phyloP scores from a whole-genome alignment of 2,113 vertebrate species.

The Geococcyx californianus region DNA sequence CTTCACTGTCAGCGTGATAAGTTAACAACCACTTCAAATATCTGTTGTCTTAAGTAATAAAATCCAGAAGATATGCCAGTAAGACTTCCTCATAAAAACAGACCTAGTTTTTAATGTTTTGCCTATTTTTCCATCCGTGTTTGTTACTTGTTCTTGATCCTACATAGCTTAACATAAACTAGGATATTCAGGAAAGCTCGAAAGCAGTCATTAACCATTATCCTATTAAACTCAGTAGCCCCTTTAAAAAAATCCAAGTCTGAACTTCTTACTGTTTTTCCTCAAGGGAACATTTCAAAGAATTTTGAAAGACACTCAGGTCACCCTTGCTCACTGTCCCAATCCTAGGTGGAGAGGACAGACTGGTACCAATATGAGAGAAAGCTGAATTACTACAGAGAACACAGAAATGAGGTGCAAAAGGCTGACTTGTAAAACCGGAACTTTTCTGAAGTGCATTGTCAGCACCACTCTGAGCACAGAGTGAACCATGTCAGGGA shows the following conservation, averaged over 20 bases:
- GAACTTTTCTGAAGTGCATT: background rate
- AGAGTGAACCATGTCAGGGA: background rate
- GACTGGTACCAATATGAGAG: background rate
- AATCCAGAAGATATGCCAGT: background rate
- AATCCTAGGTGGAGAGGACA: background rate
- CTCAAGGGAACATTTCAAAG: background rate
- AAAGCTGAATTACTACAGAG: background rate
- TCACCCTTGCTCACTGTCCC: background rate
- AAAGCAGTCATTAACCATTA: background rate
- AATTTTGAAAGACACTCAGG: background rate
- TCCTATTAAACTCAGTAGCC: slow-evolving; percentile 4
- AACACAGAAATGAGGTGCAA: background rate
- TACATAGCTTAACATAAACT: background rate
- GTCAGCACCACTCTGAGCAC: background rate
- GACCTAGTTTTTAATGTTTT: background rate
- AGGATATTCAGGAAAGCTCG: background rate
- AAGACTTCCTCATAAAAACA: background rate
- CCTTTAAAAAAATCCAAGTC: slow-evolving; percentile 4
- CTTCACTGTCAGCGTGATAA: background rate
- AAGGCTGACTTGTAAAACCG: background rate
- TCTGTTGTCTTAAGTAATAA: background rate
- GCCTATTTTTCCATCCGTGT: background rate
- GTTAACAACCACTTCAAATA: background rate
- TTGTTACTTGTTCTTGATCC: background rate
- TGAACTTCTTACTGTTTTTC: background rate